Evolutionary conservation across 2,797 vertebrate species (phyloP).

Genomic region (Bradypus variegatus): DNA sequence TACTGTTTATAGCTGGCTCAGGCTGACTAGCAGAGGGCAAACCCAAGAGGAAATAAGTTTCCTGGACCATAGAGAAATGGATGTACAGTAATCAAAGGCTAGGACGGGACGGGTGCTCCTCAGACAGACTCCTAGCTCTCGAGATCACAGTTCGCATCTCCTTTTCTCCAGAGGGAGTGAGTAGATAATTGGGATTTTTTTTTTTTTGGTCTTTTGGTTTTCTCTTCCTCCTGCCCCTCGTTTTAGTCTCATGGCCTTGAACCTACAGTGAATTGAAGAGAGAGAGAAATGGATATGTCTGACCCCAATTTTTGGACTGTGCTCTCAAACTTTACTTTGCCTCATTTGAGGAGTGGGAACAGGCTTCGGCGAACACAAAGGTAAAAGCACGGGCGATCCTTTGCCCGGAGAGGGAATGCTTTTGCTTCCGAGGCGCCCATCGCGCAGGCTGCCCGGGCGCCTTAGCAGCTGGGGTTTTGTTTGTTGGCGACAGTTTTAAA

Average conservation of each 20-base stretch:
- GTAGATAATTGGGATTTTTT: conserved; percentile 12
- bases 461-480: background rate
- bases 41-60: conserved; percentile 53
- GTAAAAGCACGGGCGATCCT: conserved; percentile 71
- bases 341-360: conserved; percentile 84
- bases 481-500: conserved; percentile 42
- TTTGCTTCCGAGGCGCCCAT: background rate
- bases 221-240: background rate
- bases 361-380: conserved; percentile 92
- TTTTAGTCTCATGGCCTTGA: conserved; percentile 49
- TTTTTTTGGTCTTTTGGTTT: background rate
- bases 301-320: conserved; percentile 87
- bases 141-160: conserved; percentile 63
- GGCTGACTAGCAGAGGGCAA: conserved; percentile 52
- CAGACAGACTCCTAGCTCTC: conserved; percentile 54
- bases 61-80: conserved; percentile 41
- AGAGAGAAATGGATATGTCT: conserved; percentile 78
- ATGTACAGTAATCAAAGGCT: conserved; percentile 62
- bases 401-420: background rate
- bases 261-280: conserved; percentile 6
- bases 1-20: conserved; percentile 58
- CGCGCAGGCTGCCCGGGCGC: background rate
- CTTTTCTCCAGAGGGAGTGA: conserved; percentile 48
- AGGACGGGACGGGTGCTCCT: conserved; percentile 68
- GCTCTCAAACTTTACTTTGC: conserved; percentile 90